phyloP scores from a whole-genome alignment of 2,797 vertebrate genomes.

The Ctenopoma kingsleyae region DNA sequence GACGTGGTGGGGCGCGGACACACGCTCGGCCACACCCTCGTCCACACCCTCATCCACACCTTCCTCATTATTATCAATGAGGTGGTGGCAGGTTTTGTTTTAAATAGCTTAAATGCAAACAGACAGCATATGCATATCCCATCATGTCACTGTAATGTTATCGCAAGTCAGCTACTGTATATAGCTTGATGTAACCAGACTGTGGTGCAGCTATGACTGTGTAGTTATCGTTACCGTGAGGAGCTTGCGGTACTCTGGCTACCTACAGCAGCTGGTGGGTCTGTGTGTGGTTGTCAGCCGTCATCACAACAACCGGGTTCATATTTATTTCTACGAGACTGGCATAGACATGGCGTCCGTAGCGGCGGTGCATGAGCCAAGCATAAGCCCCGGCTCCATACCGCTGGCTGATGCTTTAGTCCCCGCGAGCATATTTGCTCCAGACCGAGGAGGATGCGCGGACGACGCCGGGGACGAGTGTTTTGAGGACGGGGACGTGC shows the following conservation, averaged over 20 bases:
- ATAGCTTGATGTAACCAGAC: too few species aligned
- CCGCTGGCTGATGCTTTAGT: constrained; percentile 84
- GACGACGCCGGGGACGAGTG: constrained; percentile 78
- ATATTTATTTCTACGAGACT: constrained; percentile 28
- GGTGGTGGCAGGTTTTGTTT: neutral
- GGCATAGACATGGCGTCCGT: constrained; percentile 85
- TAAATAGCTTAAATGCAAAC: constrained; percentile 29
- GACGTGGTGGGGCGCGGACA: neutral
- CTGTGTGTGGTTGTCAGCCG: constrained; percentile 13
- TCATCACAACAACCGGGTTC: constrained; percentile 50
- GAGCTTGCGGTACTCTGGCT: neutral
- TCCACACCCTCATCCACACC: constrained; percentile 6
- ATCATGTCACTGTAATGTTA: neutral
- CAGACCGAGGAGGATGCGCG: constrained; percentile 86
- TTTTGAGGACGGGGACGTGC: constrained; percentile 79
- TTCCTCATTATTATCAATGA: constrained; percentile 51
- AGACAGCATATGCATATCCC: neutral
- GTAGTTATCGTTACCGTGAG: neutral
- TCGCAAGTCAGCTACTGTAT: neutral
- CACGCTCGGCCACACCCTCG: constrained; percentile 1
- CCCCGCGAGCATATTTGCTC: constrained; percentile 94
- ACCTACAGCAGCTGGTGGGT: neutral
- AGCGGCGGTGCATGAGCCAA: constrained; percentile 83
- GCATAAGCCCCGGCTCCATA: constrained; percentile 73
- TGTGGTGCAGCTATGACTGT: neutral